Evolutionary conservation across 1,140 invertebrate species (phyloP), one percentile per base, ranked within the genome.

Genomic region (Drosophila serrata): DNA sequence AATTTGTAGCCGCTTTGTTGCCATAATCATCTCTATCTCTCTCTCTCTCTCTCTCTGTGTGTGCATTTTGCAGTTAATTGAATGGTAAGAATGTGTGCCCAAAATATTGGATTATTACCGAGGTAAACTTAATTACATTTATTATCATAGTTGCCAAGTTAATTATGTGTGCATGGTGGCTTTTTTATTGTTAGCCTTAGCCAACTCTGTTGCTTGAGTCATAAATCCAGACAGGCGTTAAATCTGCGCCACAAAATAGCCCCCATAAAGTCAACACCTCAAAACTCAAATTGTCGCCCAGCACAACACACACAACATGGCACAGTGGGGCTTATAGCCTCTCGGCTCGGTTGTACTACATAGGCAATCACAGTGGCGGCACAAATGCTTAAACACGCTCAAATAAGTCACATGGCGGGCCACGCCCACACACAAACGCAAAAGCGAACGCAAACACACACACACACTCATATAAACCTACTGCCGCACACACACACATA

Each of bases 341-440:
- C 45, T 29, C 37, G 64, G 11, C 35, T 49, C 11, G 39, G 33
- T 15, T 63, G n/a, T 42, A 39, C 59, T 37, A 62, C 59, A 56
- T 64, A 82, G 84, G 85, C 86, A 87, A 87, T 87, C 82, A 88
- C 61, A 84, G 57, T 31, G 74, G 62, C 79, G 74, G 61, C 79
- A 75, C 49, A 63, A 82, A 79, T 75, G 75, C 79, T 87, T 79
- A 78, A 86, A 72, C 74, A 63, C 63, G 80, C 75, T 72, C 64
- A 82, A 82, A 61, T 86, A 79, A 88, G 84, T 84, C 84, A 88
- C 85, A 88, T 88, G 84, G 51, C 49, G 39, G 63, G 85, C 85
- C 81, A 84, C 85, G 85, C 84, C 85, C 81, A 88, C 84, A 70
- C 69, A 64, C 51, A 72, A 53, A 63, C 56, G 62, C 73, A 70